These are phyloP conservation scores for Stenichneumon culpator DNA, from an alignment of 2,888 invertebrate species.

Conservation along the genomic window DNA sequence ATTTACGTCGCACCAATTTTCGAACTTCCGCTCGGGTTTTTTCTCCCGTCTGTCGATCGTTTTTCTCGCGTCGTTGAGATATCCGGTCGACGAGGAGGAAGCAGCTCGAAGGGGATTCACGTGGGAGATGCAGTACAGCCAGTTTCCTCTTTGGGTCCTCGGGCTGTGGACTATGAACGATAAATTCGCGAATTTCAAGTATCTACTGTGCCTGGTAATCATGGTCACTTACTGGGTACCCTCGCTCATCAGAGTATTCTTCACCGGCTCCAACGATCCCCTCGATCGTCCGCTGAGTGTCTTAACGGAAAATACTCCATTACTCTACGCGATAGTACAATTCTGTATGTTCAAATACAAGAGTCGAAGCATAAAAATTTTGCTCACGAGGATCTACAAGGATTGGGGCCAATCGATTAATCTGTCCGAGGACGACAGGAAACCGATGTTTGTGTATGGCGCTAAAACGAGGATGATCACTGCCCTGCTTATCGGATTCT, in stretches of 20 bases:
- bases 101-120: conserved; percentile 6
- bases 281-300: background rate
- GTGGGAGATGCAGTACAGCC: conserved; percentile 13
- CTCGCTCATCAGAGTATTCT: background rate
- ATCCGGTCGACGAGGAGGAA: conserved; percentile 2
- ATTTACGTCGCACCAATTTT: background rate
- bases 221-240: background rate
- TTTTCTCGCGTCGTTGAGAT: background rate
- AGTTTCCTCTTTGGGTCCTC: conserved; percentile 3
- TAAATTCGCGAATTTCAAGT: conserved; percentile 38
- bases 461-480: conserved; percentile 32
- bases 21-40: background rate
- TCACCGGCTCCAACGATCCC: background rate
- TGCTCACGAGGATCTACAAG: conserved; percentile 3
- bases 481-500: conserved; percentile 26
- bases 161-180: conserved; percentile 59
- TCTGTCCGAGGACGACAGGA: background rate
- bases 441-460: conserved; percentile 9
- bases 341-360: background rate
- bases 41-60: background rate
- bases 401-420: conserved; percentile 6
- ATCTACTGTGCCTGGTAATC: background rate
- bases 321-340: conserved; percentile 1
- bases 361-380: background rate
- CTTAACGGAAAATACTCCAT: background rate